phyloP scores from a whole-genome alignment of 2,113 vertebrate species.

The Xyliphius kryptos region DNA sequence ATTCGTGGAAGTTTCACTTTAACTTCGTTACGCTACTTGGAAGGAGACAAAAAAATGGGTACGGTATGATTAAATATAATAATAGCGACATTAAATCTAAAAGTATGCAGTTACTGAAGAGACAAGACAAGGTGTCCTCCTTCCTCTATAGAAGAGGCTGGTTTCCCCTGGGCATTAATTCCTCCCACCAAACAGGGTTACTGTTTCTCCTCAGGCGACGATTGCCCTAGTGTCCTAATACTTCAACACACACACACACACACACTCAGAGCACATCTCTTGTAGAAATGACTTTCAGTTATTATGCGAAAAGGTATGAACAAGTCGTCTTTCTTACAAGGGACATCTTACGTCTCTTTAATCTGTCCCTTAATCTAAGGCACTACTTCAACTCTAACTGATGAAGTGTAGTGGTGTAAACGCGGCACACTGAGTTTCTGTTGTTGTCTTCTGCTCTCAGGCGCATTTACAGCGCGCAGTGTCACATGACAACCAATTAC shows the following conservation, averaged over 20 bases:
- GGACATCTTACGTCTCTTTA: too few species aligned
- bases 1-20: too few species aligned
- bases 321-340: too few species aligned
- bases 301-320: conserved; percentile 3
- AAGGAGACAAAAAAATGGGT: conserved; percentile 35
- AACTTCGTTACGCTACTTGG: conserved; percentile 45
- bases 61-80: conserved; percentile 42
- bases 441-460: conserved; percentile 2
- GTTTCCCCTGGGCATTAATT: conserved; percentile 39
- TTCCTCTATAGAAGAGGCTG: conserved; percentile 44
- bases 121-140: conserved; percentile 45
- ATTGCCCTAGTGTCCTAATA: conserved; percentile 61
- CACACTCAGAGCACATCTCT: too few species aligned
- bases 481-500: conserved; percentile 9
- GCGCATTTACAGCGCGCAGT: not conserved
- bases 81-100: conserved; percentile 44
- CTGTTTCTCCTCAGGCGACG: conserved; percentile 56
- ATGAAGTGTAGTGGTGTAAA: too few species aligned
- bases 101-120: conserved; percentile 49
- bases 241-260: conserved; percentile 24
- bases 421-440: too few species aligned
- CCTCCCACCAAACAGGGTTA: conserved; percentile 61
- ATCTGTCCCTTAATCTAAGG: too few species aligned
- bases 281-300: conserved; percentile 5
- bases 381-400: too few species aligned